phyloP scores from a whole-genome alignment of 2,113 vertebrate species.

The Loxodonta africana region DNA sequence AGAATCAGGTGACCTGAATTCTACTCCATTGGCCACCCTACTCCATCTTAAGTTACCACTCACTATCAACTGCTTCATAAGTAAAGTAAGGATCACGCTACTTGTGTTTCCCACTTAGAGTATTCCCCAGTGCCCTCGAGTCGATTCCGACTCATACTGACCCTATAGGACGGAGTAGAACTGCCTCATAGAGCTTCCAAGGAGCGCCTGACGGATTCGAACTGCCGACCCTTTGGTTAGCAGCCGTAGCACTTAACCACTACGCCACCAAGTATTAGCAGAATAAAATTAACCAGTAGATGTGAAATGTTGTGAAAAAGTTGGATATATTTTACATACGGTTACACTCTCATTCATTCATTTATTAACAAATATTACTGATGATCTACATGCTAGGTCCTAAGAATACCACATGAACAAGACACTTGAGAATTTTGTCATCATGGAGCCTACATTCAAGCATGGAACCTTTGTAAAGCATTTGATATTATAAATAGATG shows the following conservation, averaged over 20 bases:
- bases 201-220: too few species aligned
- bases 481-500: not conserved
- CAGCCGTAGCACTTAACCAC: too few species aligned
- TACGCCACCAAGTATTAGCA: not conserved
- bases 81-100: not conserved
- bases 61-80: not conserved
- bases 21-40: not conserved
- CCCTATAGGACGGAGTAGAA: too few species aligned
- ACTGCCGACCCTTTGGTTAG: too few species aligned
- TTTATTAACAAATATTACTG: not conserved
- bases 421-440: not conserved
- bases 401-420: not conserved
- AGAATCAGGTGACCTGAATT: not conserved
- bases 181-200: too few species aligned
- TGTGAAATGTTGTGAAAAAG: not conserved
- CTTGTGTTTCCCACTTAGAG: not conserved
- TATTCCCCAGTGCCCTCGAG: too few species aligned
- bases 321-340: constrained; percentile 12
- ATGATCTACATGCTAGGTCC: not conserved
- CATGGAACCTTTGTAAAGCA: not conserved
- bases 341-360: constrained; percentile 12
- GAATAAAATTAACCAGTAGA: not conserved
- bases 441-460: not conserved
- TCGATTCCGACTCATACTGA: too few species aligned
- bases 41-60: not conserved